Conservation (phyloP, 2,797 vertebrate genomes). For the Rhinoraja longicauda region DNA sequence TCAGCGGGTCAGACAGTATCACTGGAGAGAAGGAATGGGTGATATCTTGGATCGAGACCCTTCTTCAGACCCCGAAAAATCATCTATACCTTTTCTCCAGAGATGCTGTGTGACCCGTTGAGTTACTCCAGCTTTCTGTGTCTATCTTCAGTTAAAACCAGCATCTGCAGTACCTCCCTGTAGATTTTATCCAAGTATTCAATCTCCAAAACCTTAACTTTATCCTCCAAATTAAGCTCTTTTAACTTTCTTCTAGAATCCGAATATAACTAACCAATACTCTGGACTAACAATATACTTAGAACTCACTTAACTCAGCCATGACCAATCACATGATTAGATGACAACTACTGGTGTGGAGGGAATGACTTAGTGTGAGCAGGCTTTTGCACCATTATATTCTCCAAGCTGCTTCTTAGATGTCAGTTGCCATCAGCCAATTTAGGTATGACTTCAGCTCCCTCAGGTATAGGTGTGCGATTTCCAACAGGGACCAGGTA, state of each 20-base stretch:
- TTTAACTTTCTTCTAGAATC: not conserved
- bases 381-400: not conserved
- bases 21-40: no score
- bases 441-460: conserved; percentile 12
- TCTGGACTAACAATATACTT: not conserved
- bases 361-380: not conserved
- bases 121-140: no score
- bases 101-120: no score
- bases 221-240: not conserved
- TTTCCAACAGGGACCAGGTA: not conserved
- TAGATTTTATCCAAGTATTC: not conserved
- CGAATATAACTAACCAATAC: not conserved
- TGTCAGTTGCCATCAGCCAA: not conserved
- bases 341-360: not conserved
- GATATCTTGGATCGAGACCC: no score
- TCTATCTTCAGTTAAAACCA: no score
- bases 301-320: not conserved
- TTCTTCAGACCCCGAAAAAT: no score
- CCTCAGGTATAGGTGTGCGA: not conserved
- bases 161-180: no score
- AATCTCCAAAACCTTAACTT: not conserved
- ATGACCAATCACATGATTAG: not conserved
- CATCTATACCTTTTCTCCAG: no score
- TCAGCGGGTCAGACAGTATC: no score
- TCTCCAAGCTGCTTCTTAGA: not conserved